A percentile compares a stretch with the other conserved stretches of the same genome.
These are phyloP conservation scores for Oreotragus oreotragus DNA, from an alignment of 2,113 vertebrate genomes.

Conservation along the genomic window DNA sequence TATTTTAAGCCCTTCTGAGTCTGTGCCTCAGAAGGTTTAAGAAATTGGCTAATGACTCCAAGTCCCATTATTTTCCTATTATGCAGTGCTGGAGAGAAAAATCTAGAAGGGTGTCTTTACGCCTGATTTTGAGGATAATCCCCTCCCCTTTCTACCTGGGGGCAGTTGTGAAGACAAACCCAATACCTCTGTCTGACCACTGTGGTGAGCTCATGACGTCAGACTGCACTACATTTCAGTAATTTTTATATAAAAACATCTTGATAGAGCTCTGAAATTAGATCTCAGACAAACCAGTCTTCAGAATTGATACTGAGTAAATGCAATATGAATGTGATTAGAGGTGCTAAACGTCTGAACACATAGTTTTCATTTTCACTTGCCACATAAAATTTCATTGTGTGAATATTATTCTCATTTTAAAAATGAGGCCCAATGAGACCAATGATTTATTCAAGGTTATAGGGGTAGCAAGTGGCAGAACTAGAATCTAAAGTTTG, in stretches of 20 bases:
- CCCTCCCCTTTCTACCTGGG: not conserved
- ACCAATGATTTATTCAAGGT: not conserved
- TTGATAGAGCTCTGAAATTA: not conserved
- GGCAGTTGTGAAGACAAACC: not conserved
- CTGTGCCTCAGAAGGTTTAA: not conserved
- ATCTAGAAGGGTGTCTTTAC: too few relatives aligned
- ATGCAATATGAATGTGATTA: not conserved
- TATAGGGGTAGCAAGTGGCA: not conserved
- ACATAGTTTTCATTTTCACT: not conserved
- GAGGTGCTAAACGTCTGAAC: not conserved
- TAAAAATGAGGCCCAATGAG: not conserved
- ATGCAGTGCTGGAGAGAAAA: not conserved
- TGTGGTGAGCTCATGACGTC: not conserved
- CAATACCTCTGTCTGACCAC: not conserved
- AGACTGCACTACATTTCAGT: not conserved
- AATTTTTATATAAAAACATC: not conserved
- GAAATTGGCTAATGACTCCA: not conserved
- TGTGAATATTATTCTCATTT: not conserved
- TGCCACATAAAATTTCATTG: not conserved
- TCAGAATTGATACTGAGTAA: not conserved
- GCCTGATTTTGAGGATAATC: not conserved
- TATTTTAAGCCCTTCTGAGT: not conserved
- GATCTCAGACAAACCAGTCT: not conserved
- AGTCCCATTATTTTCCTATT: not conserved
- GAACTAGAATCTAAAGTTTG: not conserved